These are phyloP conservation scores for Leptinotarsa tumamoca DNA, from an alignment of 2,888 invertebrate species.

Conservation along the genomic window DNA sequence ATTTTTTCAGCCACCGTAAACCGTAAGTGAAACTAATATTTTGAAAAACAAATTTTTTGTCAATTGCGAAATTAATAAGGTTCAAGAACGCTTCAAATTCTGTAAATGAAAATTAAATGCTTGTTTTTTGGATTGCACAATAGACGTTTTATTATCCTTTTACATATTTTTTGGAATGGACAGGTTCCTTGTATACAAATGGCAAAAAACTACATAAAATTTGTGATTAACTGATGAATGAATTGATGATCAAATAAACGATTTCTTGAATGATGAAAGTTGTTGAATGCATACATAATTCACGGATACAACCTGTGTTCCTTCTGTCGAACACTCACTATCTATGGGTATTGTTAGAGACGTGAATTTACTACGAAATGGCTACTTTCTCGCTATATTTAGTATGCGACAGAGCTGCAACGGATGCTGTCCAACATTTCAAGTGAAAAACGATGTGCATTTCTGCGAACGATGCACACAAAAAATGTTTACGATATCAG, in stretches of 20 bases:
- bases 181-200: background rate
- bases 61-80: too few species aligned
- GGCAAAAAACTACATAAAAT: background rate
- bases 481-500: background rate
- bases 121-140: too few species aligned
- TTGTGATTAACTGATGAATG: background rate
- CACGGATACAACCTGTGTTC: background rate
- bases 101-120: too few species aligned
- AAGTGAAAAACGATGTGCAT: background rate
- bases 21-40: too few species aligned
- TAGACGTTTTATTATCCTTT: too few species aligned
- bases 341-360: constrained; percentile 11
- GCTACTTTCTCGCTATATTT: constrained; percentile 6
- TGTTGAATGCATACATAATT: background rate
- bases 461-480: background rate
- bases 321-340: constrained; percentile 1
- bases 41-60: too few species aligned
- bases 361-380: constrained; percentile 4
- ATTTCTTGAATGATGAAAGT: constrained; percentile 6
- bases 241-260: background rate
- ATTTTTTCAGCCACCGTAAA: too few species aligned
- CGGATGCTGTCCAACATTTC: background rate
- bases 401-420: background rate
- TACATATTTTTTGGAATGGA: too few species aligned
- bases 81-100: too few species aligned